Evolutionary conservation across 2,888 invertebrate genomes (phyloP).

Genomic region (Drosophila limbata): DNA sequence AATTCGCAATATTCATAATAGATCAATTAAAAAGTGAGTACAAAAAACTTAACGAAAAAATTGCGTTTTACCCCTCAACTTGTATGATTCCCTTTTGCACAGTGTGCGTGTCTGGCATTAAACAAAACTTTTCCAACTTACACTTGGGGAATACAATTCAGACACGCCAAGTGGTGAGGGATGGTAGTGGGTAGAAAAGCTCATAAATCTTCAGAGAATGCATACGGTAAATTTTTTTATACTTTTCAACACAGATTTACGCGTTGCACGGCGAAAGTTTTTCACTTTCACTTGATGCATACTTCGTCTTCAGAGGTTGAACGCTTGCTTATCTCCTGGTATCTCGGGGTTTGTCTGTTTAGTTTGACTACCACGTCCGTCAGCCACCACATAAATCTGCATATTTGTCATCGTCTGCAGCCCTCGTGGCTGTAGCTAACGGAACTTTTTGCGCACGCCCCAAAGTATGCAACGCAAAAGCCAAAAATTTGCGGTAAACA

Average conservation of each 20-base stretch:
- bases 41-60: neutral
- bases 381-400: slow-evolving; percentile 75
- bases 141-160: slow-evolving; percentile 38
- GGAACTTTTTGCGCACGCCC: slow-evolving; percentile 32
- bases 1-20: neutral
- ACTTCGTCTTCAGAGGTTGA: slow-evolving; percentile 28
- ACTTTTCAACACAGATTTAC: slow-evolving; percentile 67
- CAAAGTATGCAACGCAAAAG: slow-evolving; percentile 65
- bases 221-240: slow-evolving; percentile 66
- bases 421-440: slow-evolving; percentile 29
- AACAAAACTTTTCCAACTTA: slow-evolving; percentile 45
- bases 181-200: slow-evolving; percentile 19
- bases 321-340: slow-evolving; percentile 4
- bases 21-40: neutral
- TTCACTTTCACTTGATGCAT: slow-evolving; percentile 78
- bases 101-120: slow-evolving; percentile 53
- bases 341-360: slow-evolving; percentile 36
- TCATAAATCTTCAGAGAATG: slow-evolving; percentile 69
- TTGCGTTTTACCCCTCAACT: neutral
- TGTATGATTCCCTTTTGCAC: slow-evolving; percentile 6
- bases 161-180: slow-evolving; percentile 33
- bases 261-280: slow-evolving; percentile 67
- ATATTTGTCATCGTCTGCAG: slow-evolving; percentile 72
- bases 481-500: slow-evolving; percentile 78
- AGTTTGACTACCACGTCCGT: slow-evolving; percentile 56